These are phyloP conservation scores for Melipona bicolor DNA, from an alignment of 2,888 invertebrate genomes.

Conservation along the genomic window DNA sequence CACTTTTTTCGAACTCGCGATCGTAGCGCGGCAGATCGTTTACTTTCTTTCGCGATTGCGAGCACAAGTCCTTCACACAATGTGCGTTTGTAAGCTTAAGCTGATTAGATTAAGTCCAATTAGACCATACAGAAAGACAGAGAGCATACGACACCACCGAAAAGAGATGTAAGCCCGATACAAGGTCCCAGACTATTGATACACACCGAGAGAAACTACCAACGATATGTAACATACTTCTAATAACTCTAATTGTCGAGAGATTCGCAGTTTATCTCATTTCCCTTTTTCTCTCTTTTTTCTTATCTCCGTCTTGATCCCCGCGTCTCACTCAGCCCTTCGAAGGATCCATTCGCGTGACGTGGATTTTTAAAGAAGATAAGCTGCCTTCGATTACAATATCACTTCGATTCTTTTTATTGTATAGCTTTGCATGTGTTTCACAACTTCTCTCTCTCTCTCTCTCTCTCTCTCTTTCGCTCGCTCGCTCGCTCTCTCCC, in stretches of 20 bases:
- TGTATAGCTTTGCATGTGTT: constrained; percentile 30
- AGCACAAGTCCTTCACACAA: constrained; percentile 17
- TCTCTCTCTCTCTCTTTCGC: too few species aligned
- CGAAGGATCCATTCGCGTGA: constrained; percentile 24
- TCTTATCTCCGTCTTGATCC: not conserved
- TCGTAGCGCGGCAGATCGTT: constrained; percentile 11
- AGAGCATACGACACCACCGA: constrained; percentile 67
- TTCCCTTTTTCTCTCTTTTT: not conserved
- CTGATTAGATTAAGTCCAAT: constrained; percentile 69
- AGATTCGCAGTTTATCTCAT: too few species aligned
- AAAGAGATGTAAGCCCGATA: constrained; percentile 61
- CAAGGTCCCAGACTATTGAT: constrained; percentile 60
- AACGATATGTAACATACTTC: not conserved
- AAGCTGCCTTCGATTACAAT: constrained; percentile 40
- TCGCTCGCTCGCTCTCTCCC: not conserved
- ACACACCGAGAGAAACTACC: constrained; percentile 37
- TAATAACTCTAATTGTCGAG: not conserved
- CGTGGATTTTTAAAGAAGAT: constrained; percentile 31
- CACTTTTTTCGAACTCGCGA: not conserved
- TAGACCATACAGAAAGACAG: constrained; percentile 65
- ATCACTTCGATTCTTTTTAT: constrained; percentile 44
- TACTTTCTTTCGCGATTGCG: constrained; percentile 6
- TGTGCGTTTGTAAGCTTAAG: constrained; percentile 66
- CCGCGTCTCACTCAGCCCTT: not conserved
- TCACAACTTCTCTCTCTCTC: constrained; percentile 14